phyloP scores from a whole-genome alignment of 2,113 vertebrate species.

The Microcebus ravelobensis region DNA sequence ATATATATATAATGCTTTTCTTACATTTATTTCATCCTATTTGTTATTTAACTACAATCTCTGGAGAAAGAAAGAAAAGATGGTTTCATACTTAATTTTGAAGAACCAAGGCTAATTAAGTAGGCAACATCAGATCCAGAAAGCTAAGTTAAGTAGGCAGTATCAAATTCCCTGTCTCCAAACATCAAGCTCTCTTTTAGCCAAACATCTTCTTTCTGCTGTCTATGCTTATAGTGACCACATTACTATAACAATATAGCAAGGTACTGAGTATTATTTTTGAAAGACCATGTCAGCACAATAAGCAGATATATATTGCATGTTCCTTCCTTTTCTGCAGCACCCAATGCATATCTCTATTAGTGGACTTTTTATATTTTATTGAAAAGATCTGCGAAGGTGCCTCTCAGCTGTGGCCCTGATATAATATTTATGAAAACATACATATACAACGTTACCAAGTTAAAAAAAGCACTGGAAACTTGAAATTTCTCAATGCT shows the following conservation, averaged over 20 bases:
- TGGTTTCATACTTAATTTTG: neutral
- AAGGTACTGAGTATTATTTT: neutral
- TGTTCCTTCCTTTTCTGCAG: neutral
- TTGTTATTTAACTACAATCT: neutral
- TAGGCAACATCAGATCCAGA: neutral
- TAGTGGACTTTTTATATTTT: conserved; percentile 51
- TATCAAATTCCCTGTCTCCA: neutral
- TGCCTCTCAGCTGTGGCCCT: neutral
- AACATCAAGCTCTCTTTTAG: neutral
- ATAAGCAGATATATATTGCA: neutral
- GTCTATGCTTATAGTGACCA: neutral
- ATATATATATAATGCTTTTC: neutral
- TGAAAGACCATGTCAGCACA: neutral
- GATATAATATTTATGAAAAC: conserved; percentile 65
- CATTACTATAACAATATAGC: neutral
- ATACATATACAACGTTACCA: conserved; percentile 12
- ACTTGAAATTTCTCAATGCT: conserved; percentile 45
- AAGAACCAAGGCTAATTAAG: neutral
- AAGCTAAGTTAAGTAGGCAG: neutral
- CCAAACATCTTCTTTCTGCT: neutral
- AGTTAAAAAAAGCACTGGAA: conserved; percentile 19
- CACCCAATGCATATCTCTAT: conserved; percentile 3
- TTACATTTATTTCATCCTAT: neutral
- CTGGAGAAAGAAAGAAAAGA: neutral
- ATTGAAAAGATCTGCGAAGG: conserved; percentile 42